phyloP scores from a whole-genome alignment of 2,888 invertebrate species.

The Pristionchus arcanus region DNA sequence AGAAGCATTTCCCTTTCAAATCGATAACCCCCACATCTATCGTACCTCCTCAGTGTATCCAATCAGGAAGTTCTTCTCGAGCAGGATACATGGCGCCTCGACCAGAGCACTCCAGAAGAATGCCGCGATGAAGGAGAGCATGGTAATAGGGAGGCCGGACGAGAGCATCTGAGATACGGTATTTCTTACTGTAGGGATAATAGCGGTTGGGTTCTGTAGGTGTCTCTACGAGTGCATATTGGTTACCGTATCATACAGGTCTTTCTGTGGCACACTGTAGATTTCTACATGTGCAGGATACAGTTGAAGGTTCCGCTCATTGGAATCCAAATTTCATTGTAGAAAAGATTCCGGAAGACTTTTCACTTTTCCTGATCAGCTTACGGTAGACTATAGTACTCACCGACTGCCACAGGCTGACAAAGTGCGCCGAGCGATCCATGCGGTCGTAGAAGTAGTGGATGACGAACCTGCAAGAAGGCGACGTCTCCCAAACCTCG shows the following conservation, averaged over 20 bases:
- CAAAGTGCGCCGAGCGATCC: constrained; percentile 46
- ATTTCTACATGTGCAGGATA: no score
- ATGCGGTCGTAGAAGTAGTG: constrained; percentile 39
- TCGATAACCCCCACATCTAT: background rate
- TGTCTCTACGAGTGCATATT: no score
- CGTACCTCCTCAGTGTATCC: background rate
- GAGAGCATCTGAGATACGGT: constrained; percentile 43
- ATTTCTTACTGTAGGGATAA: background rate
- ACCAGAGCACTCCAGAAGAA: constrained; percentile 36
- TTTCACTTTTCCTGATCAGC: no score
- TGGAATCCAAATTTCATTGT: no score
- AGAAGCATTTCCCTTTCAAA: no score
- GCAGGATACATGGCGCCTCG: background rate
- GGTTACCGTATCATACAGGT: no score
- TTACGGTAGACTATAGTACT: background rate
- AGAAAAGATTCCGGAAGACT: no score
- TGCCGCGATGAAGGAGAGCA: constrained; percentile 37
- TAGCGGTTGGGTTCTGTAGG: background rate
- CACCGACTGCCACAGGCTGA: constrained; percentile 32
- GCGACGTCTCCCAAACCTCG: background rate
- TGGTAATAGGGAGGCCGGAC: constrained; percentile 4
- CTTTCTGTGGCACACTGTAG: no score
- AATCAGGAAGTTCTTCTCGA: constrained; percentile 23
- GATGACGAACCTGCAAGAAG: constrained; percentile 29
- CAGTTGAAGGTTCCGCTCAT: no score